Conservation (phyloP, 2,888 invertebrate genomes). For the Stenoptilia bipunctidactyla region DNA sequence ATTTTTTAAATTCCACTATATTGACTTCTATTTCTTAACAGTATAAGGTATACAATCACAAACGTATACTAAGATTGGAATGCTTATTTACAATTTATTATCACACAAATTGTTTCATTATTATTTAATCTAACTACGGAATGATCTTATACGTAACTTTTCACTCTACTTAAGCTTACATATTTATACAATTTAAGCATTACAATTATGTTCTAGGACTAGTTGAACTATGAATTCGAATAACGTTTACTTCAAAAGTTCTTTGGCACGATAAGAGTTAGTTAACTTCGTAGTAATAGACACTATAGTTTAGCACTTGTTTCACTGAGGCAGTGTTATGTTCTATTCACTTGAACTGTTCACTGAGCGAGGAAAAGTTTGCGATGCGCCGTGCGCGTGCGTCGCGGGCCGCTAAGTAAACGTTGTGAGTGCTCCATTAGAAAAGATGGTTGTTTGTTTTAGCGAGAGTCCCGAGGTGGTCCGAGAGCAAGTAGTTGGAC, state of each 20-base stretch:
- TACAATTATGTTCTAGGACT: too few relatives aligned
- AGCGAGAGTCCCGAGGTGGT: conserved; percentile 72
- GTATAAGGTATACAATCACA: neutral
- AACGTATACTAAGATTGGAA: conserved; percentile 1
- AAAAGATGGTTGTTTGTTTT: conserved; percentile 75
- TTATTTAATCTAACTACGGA: neutral
- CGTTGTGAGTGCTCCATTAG: conserved; percentile 47
- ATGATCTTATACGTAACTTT: neutral
- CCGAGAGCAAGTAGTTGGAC: conserved; percentile 73
- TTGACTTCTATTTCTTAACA: too few relatives aligned
- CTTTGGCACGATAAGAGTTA: neutral
- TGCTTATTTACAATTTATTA: conserved; percentile 29
- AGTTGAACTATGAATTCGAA: too few relatives aligned
- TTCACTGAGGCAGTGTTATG: conserved; percentile 16
- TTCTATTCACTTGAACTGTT: conserved; percentile 16
- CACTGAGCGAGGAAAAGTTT: neutral
- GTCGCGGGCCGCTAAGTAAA: neutral
- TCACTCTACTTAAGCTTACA: neutral
- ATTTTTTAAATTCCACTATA: too few relatives aligned
- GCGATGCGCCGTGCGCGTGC: conserved; percentile 6
- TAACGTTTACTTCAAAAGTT: too few relatives aligned
- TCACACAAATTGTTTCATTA: conserved; percentile 1
- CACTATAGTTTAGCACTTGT: conserved; percentile 50
- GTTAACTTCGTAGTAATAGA: conserved; percentile 37
- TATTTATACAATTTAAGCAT: too few relatives aligned